phyloP scores from a whole-genome alignment of 92 coral and sea anemone genomes.

The Siderastrea radians region DNA sequence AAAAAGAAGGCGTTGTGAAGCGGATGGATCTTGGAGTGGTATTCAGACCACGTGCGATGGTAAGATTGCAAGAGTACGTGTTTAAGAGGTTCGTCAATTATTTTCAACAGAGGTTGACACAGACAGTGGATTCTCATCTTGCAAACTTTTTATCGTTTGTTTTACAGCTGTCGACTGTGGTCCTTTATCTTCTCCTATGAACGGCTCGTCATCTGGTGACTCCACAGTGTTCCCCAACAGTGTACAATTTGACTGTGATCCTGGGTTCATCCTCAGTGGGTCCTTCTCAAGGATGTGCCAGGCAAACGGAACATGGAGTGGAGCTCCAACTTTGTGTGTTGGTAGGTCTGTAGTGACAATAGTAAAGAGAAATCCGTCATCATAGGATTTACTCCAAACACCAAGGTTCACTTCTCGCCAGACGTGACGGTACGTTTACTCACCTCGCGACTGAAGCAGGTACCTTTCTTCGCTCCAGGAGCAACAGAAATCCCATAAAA shows the following conservation, averaged over 20 bases:
- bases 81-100: no score
- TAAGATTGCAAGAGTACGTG: no score
- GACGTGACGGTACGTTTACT: no score
- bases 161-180: conserved; percentile 75
- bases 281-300: conserved; percentile 50
- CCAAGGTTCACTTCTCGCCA: no score
- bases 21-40: conserved; percentile 58
- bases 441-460: no score
- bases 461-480: no score
- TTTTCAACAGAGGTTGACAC: no score
- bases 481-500: no score
- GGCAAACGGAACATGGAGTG: conserved; percentile 70
- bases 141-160: neutral
- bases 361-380: no score
- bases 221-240: conserved; percentile 69
- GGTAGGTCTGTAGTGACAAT: conserved; percentile 4
- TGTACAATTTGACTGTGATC: conserved; percentile 65
- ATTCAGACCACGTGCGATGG: neutral
- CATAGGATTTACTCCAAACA: no score
- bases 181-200: conserved; percentile 51
- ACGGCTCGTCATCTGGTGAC: conserved; percentile 66
- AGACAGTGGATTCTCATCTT: no score
- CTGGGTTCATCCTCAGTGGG: conserved; percentile 66
- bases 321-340: conserved; percentile 25
- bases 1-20: conserved; percentile 20